Conservation (phyloP, 2,797 vertebrate genomes). For the Nothura maculosa region DNA sequence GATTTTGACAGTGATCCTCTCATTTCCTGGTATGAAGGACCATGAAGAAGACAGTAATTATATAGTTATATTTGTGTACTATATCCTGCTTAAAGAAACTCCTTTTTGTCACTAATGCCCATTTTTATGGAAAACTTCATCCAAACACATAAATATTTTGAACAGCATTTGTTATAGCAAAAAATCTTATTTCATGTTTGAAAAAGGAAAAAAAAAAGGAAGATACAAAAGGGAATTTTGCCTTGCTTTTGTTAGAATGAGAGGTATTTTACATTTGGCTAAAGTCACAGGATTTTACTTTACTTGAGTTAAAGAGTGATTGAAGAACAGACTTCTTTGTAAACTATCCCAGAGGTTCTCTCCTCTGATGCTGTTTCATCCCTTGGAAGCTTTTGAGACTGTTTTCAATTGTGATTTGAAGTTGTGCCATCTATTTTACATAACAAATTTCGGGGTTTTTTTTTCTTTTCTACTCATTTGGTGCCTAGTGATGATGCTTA, state of each 20-base stretch:
- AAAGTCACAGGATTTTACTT: conserved; percentile 32
- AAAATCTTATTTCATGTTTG: not conserved
- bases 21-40: not conserved
- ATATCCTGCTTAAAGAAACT: not conserved
- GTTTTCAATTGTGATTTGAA: conserved; percentile 46
- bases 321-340: conserved; percentile 61
- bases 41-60: not conserved
- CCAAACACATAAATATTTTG: not conserved
- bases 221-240: conserved; percentile 38
- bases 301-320: not conserved
- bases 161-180: not conserved
- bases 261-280: conserved; percentile 34
- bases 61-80: not conserved
- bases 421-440: conserved; percentile 25
- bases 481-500: not conserved
- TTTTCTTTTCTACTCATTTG: not conserved
- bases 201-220: not conserved
- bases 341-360: conserved; percentile 34
- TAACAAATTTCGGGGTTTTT: not conserved
- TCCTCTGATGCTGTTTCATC: conserved; percentile 36
- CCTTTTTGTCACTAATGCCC: not conserved
- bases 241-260: conserved; percentile 36
- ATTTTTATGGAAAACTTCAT: not conserved
- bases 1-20: not conserved
- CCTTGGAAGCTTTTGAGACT: conserved; percentile 23